Conservation (phyloP, 1,140 invertebrate species). For the Zaprionus tsacasi region DNA sequence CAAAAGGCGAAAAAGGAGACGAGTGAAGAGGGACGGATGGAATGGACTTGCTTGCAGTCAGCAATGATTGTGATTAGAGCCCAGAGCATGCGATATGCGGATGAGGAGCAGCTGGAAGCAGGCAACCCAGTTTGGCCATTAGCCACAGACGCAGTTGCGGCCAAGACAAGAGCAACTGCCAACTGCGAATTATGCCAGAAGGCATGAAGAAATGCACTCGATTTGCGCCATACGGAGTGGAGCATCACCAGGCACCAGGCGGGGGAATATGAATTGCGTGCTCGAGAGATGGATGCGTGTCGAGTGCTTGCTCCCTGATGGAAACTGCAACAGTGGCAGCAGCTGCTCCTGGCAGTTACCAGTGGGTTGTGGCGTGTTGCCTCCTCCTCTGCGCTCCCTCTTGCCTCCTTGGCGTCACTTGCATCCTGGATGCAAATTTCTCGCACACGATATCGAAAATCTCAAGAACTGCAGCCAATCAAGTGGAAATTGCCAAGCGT, state of each 20-base stretch:
- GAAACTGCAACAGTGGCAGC: slow-evolving; percentile 43
- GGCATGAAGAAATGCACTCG: slow-evolving; percentile 56
- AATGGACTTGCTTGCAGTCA: slow-evolving; percentile 69
- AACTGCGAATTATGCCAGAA: slow-evolving; percentile 72
- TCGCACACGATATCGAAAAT: slow-evolving; percentile 73
- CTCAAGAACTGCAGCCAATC: slow-evolving; percentile 81
- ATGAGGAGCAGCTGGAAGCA: background rate
- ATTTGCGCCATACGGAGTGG: slow-evolving; percentile 60
- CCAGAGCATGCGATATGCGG: background rate
- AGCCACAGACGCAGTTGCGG: slow-evolving; percentile 35
- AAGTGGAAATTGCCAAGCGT: slow-evolving; percentile 77
- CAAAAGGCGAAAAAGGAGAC: slow-evolving; percentile 2
- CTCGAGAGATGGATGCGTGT: slow-evolving; percentile 22
- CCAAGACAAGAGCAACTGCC: slow-evolving; percentile 4
- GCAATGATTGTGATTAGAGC: slow-evolving; percentile 67
- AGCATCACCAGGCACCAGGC: slow-evolving; percentile 18
- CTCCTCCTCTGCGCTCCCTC: background rate
- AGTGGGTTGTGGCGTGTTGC: background rate
- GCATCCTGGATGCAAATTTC: slow-evolving; percentile 68
- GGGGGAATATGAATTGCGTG: slow-evolving; percentile 40
- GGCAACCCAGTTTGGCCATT: slow-evolving; percentile 31
- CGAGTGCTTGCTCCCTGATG: slow-evolving; percentile 16
- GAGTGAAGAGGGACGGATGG: background rate
- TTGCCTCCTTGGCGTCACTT: background rate
- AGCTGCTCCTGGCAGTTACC: slow-evolving; percentile 51